phyloP scores from a whole-genome alignment of 92 coral and sea anemone species.

The Galaxea fascicularis region DNA sequence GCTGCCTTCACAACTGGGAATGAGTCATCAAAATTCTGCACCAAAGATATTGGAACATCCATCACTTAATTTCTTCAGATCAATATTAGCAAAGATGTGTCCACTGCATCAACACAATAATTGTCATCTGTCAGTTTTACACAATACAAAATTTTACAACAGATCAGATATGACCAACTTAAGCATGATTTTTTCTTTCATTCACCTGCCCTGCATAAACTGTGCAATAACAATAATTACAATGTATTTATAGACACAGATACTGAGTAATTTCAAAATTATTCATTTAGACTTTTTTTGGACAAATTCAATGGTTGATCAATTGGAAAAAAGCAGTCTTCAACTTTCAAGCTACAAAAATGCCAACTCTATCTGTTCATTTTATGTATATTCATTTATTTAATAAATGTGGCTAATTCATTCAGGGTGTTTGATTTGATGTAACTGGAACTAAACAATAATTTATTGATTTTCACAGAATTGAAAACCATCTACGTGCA shows the following conservation, averaged over 20 bases:
- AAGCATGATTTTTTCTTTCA: background rate
- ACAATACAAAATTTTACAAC: background rate
- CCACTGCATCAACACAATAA: background rate
- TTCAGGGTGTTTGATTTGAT: too few species aligned
- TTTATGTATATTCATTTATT: too few species aligned
- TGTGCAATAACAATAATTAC: background rate
- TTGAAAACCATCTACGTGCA: too few species aligned
- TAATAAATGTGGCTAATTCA: too few species aligned
- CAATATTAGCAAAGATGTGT: conserved; percentile 6
- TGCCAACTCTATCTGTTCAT: too few species aligned
- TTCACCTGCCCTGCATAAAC: conserved; percentile 3
- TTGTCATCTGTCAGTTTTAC: background rate
- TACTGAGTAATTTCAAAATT: background rate
- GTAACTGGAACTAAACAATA: too few species aligned
- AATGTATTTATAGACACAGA: background rate
- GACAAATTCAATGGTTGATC: too few species aligned
- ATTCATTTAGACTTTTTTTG: background rate
- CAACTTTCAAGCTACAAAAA: too few species aligned
- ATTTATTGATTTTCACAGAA: too few species aligned
- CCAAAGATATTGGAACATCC: background rate
- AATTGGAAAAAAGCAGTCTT: too few species aligned
- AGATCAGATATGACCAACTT: conserved; percentile 13
- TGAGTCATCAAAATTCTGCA: conserved; percentile 14
- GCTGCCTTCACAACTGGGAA: background rate
- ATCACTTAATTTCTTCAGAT: background rate